Base-by-base conservation (phyloP, 1,140 invertebrate genomes). In the Trichonephila inaurata region DNA sequence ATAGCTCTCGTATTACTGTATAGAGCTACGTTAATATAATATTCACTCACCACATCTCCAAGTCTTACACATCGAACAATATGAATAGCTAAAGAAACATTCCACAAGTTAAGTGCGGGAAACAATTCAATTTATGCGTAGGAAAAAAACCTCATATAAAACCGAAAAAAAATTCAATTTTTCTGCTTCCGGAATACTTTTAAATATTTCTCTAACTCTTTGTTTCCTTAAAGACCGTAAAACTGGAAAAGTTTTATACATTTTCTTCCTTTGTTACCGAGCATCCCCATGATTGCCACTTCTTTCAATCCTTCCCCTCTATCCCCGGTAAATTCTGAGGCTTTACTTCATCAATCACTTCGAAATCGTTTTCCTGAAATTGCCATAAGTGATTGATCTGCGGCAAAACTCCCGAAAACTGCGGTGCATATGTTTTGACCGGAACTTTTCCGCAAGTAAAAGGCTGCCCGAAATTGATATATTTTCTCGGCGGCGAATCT, bases 361-460 rank as follows among this genome's bases (percentile, higher is more conserved):
- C 14, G 18, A 77, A 77, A 77, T 77, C 72, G 72, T 77, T 77
- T 40, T 40, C 33, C 14, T 77, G 72, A 77, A 77, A 77, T 77
- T 77, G 72, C 72, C 33, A 18, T 16, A 77, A 33, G 72, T 77
- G 72, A 77, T 77, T 33, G 72, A 77, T 77, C 72, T 77, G 18
- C 33, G 33, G 72, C 33, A 77, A 77, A 69, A 28, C 66, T 51
- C 51, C 10, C 51, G 7, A 12, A 51, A 51, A 7, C 3, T 51
- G 7, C 51, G 51, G 10, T 51, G 51, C 51, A 51, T 51, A 51
- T 51, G 51, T 51, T 51, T 51, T 51, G 51, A 51, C 3, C 51
- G 7, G 51, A 51, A 12, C 7, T 7, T 51, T 51, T 51, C 10
- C 51, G 10, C 7, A 10, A 51, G 51, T 51, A 7, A 51, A 10